Percentiles rank a stretch among this genome's conserved stretches.
phyloP scores from a whole-genome alignment of 1,140 invertebrate genomes.

The Chionoecetes opilio region DNA sequence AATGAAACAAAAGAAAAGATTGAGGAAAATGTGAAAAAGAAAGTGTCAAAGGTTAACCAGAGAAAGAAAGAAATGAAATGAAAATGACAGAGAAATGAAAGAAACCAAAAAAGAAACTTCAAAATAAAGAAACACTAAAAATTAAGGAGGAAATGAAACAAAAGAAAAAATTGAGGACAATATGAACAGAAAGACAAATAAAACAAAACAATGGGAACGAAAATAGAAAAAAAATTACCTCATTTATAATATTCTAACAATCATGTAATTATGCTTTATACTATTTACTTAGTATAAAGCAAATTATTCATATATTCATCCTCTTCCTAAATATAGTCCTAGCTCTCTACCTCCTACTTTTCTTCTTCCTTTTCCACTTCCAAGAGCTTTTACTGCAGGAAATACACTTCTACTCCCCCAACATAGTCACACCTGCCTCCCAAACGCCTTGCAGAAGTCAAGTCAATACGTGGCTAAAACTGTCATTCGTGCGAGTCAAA shows the following conservation, averaged over 20 bases:
- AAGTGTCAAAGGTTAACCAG: too few relatives aligned
- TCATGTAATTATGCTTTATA: too few relatives aligned
- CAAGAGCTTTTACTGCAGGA: too few relatives aligned
- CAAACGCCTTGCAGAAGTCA: too few relatives aligned
- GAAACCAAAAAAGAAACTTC: rapidly evolving
- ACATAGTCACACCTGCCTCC: too few relatives aligned
- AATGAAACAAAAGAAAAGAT: too few relatives aligned
- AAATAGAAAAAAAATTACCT: background rate
- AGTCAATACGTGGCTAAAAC: too few relatives aligned
- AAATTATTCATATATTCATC: too few relatives aligned
- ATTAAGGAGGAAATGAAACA: background rate
- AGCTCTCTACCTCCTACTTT: background rate
- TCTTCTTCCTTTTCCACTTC: background rate
- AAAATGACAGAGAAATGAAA: background rate
- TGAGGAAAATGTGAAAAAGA: background rate
- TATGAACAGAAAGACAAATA: background rate
- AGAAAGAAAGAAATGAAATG: background rate
- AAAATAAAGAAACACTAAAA: background rate
- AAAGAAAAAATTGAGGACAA: background rate
- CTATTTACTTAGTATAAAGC: too few relatives aligned
- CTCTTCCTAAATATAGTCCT: background rate
- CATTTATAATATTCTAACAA: too few relatives aligned
- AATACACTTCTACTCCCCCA: too few relatives aligned
- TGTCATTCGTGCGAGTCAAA: too few relatives aligned
- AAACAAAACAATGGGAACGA: background rate